Conservation (phyloP, 2,113 vertebrate genomes). For the Podarcis raffonei region DNA sequence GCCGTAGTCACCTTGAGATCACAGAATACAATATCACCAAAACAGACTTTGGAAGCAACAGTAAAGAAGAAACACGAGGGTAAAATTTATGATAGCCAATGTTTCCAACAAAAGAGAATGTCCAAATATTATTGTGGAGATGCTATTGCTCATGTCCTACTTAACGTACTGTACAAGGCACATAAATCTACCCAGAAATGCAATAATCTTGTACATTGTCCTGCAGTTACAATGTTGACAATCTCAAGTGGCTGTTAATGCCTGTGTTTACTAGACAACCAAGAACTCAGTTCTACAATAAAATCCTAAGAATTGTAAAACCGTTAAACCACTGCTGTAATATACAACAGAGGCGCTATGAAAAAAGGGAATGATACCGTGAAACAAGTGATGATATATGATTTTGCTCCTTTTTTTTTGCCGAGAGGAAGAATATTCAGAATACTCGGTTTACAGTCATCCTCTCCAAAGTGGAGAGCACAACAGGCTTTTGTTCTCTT, state of each 20-base stretch:
- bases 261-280: conserved; percentile 10
- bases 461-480: neutral
- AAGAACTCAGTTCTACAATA: conserved; percentile 16
- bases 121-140: conserved; percentile 9
- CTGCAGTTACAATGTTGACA: conserved; percentile 19
- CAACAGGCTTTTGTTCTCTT: neutral
- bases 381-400: neutral
- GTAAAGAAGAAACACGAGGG: neutral
- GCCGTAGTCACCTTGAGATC: neutral
- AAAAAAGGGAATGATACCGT: neutral
- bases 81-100: neutral
- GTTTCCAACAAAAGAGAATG: neutral
- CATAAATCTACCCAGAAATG: conserved; percentile 20
- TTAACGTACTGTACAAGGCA: neutral
- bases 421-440: neutral
- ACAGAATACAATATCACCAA: neutral
- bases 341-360: neutral
- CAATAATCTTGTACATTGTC: conserved; percentile 16
- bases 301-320: conserved; percentile 24
- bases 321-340: neutral
- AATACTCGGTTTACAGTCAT: neutral
- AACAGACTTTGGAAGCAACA: neutral
- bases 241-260: conserved; percentile 34
- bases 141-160: conserved; percentile 6
- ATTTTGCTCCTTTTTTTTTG: neutral